phyloP scores from a whole-genome alignment of 2,113 vertebrate species.

The Colinus virginianus region DNA sequence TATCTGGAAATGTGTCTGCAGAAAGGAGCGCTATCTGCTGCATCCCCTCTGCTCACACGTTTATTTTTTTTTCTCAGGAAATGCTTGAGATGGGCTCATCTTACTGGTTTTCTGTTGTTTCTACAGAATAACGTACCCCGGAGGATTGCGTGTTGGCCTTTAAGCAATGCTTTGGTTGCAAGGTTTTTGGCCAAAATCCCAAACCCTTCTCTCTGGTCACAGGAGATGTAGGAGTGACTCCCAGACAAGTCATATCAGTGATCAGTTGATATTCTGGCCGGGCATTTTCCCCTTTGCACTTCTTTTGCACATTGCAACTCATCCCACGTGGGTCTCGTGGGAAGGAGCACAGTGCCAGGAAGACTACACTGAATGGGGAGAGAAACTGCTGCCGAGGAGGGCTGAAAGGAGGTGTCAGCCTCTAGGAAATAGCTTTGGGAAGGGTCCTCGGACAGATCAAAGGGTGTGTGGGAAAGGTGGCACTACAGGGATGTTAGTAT shows the following conservation, averaged over 20 bases:
- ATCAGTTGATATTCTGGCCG: neutral
- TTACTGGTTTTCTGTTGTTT: constrained; percentile 4
- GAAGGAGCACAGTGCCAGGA: neutral
- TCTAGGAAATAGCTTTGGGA: constrained; percentile 14
- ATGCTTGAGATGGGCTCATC: neutral
- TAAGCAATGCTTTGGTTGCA: neutral
- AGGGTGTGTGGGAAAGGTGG: neutral
- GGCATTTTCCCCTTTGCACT: neutral
- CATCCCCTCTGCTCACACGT: neutral
- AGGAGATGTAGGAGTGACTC: neutral
- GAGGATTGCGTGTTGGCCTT: neutral
- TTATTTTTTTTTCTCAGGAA: constrained; percentile 9
- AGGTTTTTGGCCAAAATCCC: neutral
- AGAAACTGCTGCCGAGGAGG: neutral
- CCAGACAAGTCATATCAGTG: neutral
- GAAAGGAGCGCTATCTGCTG: neutral
- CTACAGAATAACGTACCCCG: neutral
- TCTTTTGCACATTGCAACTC: neutral
- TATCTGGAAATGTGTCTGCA: neutral
- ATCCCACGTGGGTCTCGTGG: neutral
- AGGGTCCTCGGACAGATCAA: constrained; percentile 7
- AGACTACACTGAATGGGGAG: neutral
- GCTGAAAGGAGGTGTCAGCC: neutral
- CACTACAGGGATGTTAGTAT: neutral
- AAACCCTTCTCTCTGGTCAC: neutral